Evolutionary conservation across 2,888 invertebrate genomes (phyloP).

Genomic region (Psylliodes chrysocephalus): DNA sequence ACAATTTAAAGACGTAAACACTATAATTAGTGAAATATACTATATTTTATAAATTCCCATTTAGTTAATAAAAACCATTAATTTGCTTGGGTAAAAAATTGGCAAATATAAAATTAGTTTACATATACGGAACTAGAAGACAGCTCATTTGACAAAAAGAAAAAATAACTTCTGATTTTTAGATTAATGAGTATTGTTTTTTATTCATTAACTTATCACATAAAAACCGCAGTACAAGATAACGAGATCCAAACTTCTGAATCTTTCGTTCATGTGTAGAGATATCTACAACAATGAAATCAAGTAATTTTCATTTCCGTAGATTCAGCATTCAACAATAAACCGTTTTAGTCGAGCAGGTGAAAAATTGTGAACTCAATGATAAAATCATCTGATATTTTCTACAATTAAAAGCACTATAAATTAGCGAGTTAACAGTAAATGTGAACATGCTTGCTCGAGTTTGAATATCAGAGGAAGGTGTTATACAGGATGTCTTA

Average conservation of each 20-base stretch:
- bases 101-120: too few species aligned
- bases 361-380: conserved; percentile 37
- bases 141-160: too few species aligned
- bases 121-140: too few species aligned
- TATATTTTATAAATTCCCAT: too few species aligned
- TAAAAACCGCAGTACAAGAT: background rate
- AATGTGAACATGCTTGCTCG: background rate
- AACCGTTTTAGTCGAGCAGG: conserved; percentile 27
- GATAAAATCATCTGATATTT: conserved; percentile 41
- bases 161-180: too few species aligned
- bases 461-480: background rate
- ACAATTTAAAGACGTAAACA: too few species aligned
- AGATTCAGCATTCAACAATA: conserved; percentile 26
- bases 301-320: conserved; percentile 7
- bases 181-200: too few species aligned
- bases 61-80: too few species aligned
- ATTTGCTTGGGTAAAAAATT: too few species aligned
- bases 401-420: conserved; percentile 37
- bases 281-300: background rate
- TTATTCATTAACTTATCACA: too few species aligned
- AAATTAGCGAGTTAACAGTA: conserved; percentile 36
- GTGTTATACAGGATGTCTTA: background rate
- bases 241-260: background rate
- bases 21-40: too few species aligned
- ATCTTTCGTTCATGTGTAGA: background rate